phyloP scores from a whole-genome alignment of 2,888 invertebrate genomes.

The Drosophila subquinaria region DNA sequence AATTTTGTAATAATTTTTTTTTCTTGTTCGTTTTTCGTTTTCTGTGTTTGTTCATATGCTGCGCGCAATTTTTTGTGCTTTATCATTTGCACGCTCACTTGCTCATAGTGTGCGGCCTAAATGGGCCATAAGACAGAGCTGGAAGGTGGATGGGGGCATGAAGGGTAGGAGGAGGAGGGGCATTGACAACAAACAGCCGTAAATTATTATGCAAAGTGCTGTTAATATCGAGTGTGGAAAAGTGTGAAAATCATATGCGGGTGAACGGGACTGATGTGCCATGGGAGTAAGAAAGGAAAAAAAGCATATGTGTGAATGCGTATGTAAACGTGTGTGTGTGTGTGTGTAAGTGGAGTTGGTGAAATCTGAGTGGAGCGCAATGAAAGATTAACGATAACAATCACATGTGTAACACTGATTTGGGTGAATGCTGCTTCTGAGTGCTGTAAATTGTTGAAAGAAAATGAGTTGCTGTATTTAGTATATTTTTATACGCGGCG shows the following conservation, averaged over 20 bases:
- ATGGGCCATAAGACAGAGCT: constrained; percentile 38
- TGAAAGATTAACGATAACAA: constrained; percentile 39
- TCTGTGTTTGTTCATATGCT: constrained; percentile 40
- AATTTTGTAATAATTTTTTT: constrained; percentile 66
- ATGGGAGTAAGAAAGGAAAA: not conserved
- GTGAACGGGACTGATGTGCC: constrained; percentile 32
- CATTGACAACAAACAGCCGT: constrained; percentile 52
- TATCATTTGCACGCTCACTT: constrained; percentile 71
- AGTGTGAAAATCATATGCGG: constrained; percentile 51
- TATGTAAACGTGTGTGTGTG: constrained; percentile 1
- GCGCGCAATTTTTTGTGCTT: constrained; percentile 45
- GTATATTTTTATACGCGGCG: not conserved
- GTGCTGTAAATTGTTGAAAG: constrained; percentile 12
- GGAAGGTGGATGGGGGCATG: not conserved
- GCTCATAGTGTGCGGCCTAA: constrained; percentile 38
- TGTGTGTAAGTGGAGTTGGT: constrained; percentile 34
- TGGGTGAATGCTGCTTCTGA: constrained; percentile 11
- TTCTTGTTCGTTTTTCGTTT: constrained; percentile 26
- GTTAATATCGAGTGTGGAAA: constrained; percentile 46
- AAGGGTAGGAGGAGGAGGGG: not conserved
- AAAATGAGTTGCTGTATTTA: constrained; percentile 6
- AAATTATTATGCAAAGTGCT: constrained; percentile 70
- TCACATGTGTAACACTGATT: constrained; percentile 21
- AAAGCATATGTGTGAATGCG: not conserved
- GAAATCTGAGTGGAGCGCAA: constrained; percentile 34